Conservation (phyloP, 2,797 vertebrate species). For the Pitangus sulphuratus region DNA sequence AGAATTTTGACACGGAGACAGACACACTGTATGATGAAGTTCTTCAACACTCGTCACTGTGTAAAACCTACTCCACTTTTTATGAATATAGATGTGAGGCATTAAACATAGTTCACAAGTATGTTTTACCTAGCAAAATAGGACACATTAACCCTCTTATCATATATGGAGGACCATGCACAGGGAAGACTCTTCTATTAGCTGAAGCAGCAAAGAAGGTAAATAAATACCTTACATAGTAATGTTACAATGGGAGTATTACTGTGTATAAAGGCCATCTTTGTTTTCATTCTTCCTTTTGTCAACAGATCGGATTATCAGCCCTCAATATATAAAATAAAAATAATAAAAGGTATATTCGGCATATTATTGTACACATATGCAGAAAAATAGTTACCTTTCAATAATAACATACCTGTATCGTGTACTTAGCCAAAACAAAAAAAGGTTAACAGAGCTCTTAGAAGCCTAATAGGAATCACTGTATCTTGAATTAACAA, state of each 20-base stretch:
- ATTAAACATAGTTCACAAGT: constrained; percentile 89
- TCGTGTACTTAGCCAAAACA: not conserved
- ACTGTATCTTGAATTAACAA: not conserved
- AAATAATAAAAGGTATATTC: not conserved
- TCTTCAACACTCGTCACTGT: constrained; percentile 94
- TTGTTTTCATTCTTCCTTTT: constrained; percentile 25
- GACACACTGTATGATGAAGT: constrained; percentile 94
- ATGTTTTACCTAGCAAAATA: constrained; percentile 88
- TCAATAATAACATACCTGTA: not conserved
- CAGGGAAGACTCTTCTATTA: constrained; percentile 94
- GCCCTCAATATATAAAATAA: not conserved
- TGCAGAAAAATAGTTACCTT: not conserved
- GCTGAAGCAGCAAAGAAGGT: constrained; percentile 97
- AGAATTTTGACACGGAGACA: constrained; percentile 95
- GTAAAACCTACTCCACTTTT: constrained; percentile 89
- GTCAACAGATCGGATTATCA: not conserved
- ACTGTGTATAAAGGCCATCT: not conserved
- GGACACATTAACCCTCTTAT: constrained; percentile 89
- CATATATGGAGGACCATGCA: constrained; percentile 94
- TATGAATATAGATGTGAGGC: constrained; percentile 92
- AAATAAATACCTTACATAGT: constrained; percentile 49
- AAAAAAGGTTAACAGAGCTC: not conserved
- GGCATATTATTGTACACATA: not conserved
- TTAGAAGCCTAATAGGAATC: not conserved
- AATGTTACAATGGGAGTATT: not conserved